Base-by-base conservation (phyloP, 1,140 invertebrate genomes). In the Mizuhopecten yessoensis region DNA sequence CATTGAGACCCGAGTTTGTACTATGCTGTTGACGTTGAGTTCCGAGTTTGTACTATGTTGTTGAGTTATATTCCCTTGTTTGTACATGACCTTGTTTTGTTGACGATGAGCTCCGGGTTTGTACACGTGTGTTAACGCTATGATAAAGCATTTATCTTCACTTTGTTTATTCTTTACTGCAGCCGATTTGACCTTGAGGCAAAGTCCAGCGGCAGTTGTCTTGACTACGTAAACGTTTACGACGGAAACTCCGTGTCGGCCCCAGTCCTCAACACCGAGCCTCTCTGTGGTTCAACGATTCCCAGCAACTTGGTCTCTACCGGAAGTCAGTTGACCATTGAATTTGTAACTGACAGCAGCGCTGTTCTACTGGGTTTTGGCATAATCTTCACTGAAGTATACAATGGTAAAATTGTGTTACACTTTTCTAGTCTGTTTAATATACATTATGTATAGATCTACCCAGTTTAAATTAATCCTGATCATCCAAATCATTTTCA, bases 151-250 rank as follows among this genome's bases (percentile, higher is more conserved):
- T n/a, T n/a, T n/a, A n/a, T n/a, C n/a, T n/a, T n/a, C n/a, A 13
- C 36, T 57, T 57, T 89, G 29, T 90, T 91, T 57, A 87, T 88
- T 86, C 36, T 92, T 34, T 86, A 90, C 23, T 87, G n/a, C 49
- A 92, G 92, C 42, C 91, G 86, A 13, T 91, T 86, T 89, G 90
- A 92, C 86, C 34, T 90, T 2, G 91, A 91, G 87, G 42, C 86
- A 20, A 34, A 86, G 49, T 33, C 34, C 0, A 49, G 36, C 23
- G 91, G 93, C 0, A 20, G 89, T n/a, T 94, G 94, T 86, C 29
- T 88, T 0, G 94, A 94, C 88, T 94, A 94, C 88, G 57, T 94
- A 15, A 92, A 94, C 34, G 90, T 94, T 34, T 92, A 94, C 36
- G 92, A 93, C 33, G 94, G 94, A 29, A 90, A 23, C 34, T 90